Conservation (phyloP, 2,113 vertebrate species). For the Parus major region DNA sequence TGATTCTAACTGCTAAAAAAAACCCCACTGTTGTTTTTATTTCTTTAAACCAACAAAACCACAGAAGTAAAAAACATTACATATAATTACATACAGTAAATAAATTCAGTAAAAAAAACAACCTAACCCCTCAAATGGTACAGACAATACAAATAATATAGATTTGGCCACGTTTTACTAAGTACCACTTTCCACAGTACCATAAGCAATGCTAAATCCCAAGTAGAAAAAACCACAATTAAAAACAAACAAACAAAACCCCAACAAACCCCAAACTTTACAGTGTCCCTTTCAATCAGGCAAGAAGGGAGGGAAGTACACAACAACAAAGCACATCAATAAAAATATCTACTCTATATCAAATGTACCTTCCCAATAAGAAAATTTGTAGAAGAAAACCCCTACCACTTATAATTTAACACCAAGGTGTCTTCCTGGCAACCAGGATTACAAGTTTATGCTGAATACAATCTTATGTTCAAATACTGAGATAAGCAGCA, state of each 20-base stretch:
- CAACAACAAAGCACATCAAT: neutral
- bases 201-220: neutral
- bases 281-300: neutral
- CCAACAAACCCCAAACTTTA: neutral
- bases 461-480: slow-evolving; percentile 93
- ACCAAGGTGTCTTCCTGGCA: neutral
- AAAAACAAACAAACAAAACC: neutral
- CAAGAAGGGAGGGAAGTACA: neutral
- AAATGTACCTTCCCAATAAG: neutral
- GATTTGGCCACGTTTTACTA: slow-evolving; percentile 7
- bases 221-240: neutral
- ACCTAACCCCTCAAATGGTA: neutral
- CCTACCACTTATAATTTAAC: slow-evolving; percentile 32
- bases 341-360: slow-evolving; percentile 7
- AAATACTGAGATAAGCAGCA: slow-evolving; percentile 94
- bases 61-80: neutral
- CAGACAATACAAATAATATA: neutral
- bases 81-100: neutral
- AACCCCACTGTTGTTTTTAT: neutral
- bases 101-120: neutral
- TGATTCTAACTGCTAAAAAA: neutral
- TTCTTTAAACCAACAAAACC: neutral
- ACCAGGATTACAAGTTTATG: slow-evolving; percentile 80
- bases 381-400: neutral
- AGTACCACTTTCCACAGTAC: neutral